Conservation (phyloP, 2,888 invertebrate species). For the Ashinkailepas kermadecensis region DNA sequence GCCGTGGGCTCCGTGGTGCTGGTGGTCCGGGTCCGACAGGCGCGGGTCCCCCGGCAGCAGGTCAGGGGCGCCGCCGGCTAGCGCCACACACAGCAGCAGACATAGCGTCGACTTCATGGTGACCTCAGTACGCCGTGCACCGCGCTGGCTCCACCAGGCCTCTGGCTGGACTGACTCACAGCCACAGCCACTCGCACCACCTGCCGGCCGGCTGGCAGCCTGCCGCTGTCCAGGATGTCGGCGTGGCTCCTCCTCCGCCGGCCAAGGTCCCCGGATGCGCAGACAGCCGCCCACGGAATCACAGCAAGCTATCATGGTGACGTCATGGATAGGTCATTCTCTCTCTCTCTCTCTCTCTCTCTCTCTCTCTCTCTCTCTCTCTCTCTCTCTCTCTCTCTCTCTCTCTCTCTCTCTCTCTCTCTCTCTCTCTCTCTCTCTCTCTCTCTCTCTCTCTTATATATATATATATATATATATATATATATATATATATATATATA, state of each 20-base stretch:
- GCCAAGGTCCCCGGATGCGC: neutral
- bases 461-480: conserved; percentile 8
- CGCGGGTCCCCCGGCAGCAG: conserved; percentile 8
- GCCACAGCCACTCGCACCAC: no score
- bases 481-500: conserved; percentile 5
- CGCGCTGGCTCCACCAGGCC: neutral
- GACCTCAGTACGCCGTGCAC: neutral
- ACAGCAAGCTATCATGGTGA: neutral
- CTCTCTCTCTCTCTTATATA: neutral
- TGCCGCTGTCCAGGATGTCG: neutral
- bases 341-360: neutral
- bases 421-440: neutral
- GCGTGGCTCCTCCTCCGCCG: neutral
- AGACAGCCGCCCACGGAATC: neutral
- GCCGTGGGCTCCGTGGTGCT: neutral
- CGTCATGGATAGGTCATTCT: neutral
- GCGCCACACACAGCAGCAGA: conserved; percentile 16
- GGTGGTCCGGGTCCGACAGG: neutral
- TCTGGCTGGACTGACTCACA: no score
- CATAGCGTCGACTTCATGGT: conserved; percentile 14
- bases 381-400: neutral
- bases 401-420: neutral
- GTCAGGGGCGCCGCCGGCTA: conserved; percentile 9
- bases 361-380: neutral
- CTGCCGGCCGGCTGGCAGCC: neutral